These are phyloP conservation scores for Xestia rhomboidea DNA, from an alignment of 2,888 invertebrate genomes.

Conservation along the genomic window DNA sequence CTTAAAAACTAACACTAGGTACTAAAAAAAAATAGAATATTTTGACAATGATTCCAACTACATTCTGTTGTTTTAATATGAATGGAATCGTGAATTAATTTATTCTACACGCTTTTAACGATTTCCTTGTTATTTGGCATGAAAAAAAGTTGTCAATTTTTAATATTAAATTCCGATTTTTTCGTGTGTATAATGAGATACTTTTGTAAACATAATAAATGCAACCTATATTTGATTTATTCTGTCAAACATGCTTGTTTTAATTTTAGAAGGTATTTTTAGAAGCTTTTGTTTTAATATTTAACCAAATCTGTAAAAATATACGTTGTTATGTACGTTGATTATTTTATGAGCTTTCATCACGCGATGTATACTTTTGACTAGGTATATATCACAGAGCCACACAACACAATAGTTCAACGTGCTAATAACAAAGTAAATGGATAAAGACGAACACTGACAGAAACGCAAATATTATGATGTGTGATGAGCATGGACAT, in stretches of 20 bases:
- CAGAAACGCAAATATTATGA: too few relatives aligned
- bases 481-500: too few relatives aligned
- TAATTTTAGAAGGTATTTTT: background rate
- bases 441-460: background rate
- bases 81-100: slow-evolving; percentile 23
- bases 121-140: slow-evolving; percentile 17
- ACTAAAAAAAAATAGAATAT: slow-evolving; percentile 13
- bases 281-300: background rate
- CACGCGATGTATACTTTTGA: background rate
- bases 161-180: background rate
- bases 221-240: background rate
- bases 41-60: slow-evolving; percentile 43
- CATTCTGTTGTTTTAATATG: slow-evolving; percentile 40
- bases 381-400: background rate
- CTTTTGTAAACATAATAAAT: background rate
- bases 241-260: background rate
- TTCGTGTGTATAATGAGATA: background rate
- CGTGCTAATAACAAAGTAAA: background rate
- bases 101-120: background rate
- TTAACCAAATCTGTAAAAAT: background rate
- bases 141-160: background rate
- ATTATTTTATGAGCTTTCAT: background rate
- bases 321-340: background rate
- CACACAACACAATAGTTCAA: background rate
- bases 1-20: too few relatives aligned